Evolutionary conservation across 2,888 invertebrate species (phyloP).

Genomic region (Drosophila diplacantha): DNA sequence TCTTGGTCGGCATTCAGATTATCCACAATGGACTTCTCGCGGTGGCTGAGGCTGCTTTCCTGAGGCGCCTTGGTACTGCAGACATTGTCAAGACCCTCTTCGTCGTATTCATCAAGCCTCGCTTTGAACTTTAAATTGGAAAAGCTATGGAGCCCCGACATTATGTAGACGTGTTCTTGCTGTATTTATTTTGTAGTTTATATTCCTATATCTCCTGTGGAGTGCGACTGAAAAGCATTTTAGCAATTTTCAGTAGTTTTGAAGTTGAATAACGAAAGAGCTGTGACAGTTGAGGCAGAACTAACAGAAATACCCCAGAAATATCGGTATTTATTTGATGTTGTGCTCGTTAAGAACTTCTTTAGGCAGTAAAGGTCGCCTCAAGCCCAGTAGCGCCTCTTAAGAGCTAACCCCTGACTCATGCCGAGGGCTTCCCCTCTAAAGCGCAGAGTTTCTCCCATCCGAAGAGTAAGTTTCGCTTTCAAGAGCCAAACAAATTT

Average conservation of each 20-base stretch:
- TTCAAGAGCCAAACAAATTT: conserved; percentile 53
- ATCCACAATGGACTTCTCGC: conserved; percentile 64
- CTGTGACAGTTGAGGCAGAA: background rate
- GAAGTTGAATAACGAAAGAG: conserved; percentile 1
- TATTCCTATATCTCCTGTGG: background rate
- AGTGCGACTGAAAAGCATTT: conserved; percentile 4
- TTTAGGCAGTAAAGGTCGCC: conserved; percentile 20
- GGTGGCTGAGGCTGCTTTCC: conserved; percentile 55
- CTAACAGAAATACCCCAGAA: background rate
- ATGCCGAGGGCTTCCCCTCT: conserved; percentile 32
- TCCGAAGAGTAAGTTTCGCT: conserved; percentile 53
- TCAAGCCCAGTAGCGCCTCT: conserved; percentile 53
- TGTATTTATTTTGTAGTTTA: background rate
- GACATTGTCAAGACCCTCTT: conserved; percentile 18
- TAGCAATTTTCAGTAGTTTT: background rate
- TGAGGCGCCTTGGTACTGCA: conserved; percentile 7
- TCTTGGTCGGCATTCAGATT: conserved; percentile 64
- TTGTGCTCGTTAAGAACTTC: background rate
- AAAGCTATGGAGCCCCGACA: conserved; percentile 76
- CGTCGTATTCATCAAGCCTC: conserved; percentile 65
- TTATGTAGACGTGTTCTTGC: conserved; percentile 39
- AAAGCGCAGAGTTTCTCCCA: conserved; percentile 45
- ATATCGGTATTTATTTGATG: background rate
- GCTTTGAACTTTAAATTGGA: conserved; percentile 70
- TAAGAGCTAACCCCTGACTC: conserved; percentile 59